Evolutionary conservation across 2,113 vertebrate genomes (phyloP).

Genomic region (Riparia riparia): DNA sequence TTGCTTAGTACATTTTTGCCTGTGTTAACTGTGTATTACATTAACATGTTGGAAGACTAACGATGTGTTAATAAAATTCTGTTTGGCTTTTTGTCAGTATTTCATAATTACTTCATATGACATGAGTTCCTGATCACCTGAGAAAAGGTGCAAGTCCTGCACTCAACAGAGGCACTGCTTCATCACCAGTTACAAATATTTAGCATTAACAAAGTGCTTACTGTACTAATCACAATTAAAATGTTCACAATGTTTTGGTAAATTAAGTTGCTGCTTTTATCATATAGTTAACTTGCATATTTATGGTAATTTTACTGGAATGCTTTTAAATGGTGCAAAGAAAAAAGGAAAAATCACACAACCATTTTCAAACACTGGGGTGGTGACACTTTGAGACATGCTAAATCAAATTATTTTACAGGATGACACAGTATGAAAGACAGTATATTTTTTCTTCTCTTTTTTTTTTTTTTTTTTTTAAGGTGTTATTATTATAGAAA

Average conservation of each 20-base stretch:
- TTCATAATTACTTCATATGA: neutral
- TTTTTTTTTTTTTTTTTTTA: neutral
- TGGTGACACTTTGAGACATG: slow-evolving; percentile 3
- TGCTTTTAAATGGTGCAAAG: slow-evolving; percentile 47
- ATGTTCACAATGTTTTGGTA: neutral
- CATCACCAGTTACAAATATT: neutral
- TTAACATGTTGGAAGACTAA: neutral
- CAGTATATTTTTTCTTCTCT: neutral
- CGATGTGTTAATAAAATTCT: neutral
- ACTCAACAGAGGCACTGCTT: neutral
- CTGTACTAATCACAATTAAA: neutral
- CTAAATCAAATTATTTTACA: neutral
- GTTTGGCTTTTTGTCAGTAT: neutral
- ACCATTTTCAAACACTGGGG: neutral
- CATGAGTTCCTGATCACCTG: neutral
- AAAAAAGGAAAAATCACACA: neutral
- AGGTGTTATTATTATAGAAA: neutral
- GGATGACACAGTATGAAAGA: neutral
- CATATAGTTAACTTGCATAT: slow-evolving; percentile 1
- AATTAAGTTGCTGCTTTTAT: slow-evolving; percentile 1
- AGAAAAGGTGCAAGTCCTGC: neutral
- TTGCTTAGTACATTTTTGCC: neutral
- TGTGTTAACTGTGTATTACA: neutral
- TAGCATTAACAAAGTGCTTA: neutral
- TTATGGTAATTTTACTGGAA: slow-evolving; percentile 44